Evolutionary conservation across 2,797 vertebrate genomes (phyloP), one percentile per base, ranked within the genome.

Genomic region (Gallinago stenura): DNA sequence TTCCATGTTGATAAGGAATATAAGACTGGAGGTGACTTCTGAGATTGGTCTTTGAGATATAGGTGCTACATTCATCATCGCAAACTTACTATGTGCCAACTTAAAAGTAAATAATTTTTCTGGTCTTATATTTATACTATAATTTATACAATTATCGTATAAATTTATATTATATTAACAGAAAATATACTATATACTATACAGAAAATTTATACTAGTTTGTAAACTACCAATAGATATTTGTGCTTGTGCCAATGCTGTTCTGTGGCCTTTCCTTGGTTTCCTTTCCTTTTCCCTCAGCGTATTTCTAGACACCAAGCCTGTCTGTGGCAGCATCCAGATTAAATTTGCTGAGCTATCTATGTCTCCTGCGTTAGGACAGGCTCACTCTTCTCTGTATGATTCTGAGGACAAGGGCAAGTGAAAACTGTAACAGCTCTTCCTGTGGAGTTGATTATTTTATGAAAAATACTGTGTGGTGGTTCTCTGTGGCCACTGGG

Each of bases 1-100:
- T 35, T 35, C 7, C 1, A 2, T 2, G 3, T 6, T 0, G 2
- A 46, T 50, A 71, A 41, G n/a, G n/a, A 56, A 41, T 35, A 7
- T 45, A 58, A 79, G 45, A 56, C 37, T 69, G 58, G 50, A 79
- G 20, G 43, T 0, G 0, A 54, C 62, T 68, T 90, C 43, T 26
- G 35, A 56, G 25, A 8, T 31, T 50, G 46, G 41, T 80, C 37
- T 13, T n/a, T 62, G 70, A 71, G 37, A 79, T 61, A 71, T 19
- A 71, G 15, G 13, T 83, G 37, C 58, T 78, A 35, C 6, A 15
- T 87, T 82, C 0, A 3, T 14, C n/a, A 53, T 77, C 48, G 73
- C n/a, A 75, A 71, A 61, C 31, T 30, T 70, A 17, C 26, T 41
- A 3, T 28, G 16, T 78, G 33, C 9, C 41, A 58, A 9, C 68